Conservation (phyloP, 2,113 vertebrate species). For the Xiphophorus couchianus region DNA sequence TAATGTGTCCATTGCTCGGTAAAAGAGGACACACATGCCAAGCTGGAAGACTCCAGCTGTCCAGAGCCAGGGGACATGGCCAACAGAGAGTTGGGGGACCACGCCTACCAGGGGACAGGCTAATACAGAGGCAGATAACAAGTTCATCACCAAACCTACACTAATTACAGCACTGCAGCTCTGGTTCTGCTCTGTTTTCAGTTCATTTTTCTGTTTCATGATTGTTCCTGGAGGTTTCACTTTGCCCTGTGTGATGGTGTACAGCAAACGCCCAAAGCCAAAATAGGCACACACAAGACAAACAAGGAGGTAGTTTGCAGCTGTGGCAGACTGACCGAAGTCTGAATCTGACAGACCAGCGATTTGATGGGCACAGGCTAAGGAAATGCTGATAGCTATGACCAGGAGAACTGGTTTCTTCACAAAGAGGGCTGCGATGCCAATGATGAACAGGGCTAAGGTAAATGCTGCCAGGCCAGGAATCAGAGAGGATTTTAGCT, state of each 20-base stretch:
- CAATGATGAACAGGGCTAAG: conserved; percentile 80
- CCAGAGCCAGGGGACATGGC: conserved; percentile 90
- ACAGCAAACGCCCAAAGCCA: conserved; percentile 78
- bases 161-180: conserved; percentile 42
- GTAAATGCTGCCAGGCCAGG: conserved; percentile 83
- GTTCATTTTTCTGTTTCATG: conserved; percentile 38
- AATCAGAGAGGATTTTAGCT: conserved; percentile 73
- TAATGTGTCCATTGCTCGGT: conserved; percentile 78
- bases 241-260: conserved; percentile 68
- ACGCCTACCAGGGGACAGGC: conserved; percentile 83
- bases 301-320: conserved; percentile 83
- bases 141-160: conserved; percentile 82
- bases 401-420: conserved; percentile 73
- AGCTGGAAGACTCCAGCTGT: conserved; percentile 84
- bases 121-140: conserved; percentile 83
- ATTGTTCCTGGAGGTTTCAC: conserved; percentile 74
- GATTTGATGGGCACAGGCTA: conserved; percentile 85
- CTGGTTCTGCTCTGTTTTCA: conserved; percentile 28
- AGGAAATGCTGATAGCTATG: conserved; percentile 74
- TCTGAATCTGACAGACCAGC: conserved; percentile 66
- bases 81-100: conserved; percentile 74
- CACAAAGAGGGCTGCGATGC: conserved; percentile 71
- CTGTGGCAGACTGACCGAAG: conserved; percentile 82
- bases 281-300: conserved; percentile 82
- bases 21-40: conserved; percentile 81